These are phyloP conservation scores for Hippolais icterina DNA, from an alignment of 2,113 vertebrate species.

Conservation along the genomic window DNA sequence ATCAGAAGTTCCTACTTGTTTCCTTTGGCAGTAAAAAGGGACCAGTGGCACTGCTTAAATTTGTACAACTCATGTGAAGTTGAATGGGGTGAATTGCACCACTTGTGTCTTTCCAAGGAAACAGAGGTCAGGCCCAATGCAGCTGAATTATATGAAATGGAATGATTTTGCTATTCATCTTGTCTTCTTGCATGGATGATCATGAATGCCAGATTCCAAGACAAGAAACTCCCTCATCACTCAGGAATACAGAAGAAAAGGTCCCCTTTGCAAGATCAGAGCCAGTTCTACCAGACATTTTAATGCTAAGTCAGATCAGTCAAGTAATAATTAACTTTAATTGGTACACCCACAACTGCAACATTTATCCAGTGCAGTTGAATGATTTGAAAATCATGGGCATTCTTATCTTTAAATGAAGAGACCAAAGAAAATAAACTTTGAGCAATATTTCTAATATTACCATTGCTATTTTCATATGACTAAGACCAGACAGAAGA, in stretches of 20 bases:
- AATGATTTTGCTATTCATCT: not conserved
- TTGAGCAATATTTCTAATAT: constrained; percentile 29
- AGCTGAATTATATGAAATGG: not conserved
- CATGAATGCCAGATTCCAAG: not conserved
- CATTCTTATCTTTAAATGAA: constrained; percentile 51
- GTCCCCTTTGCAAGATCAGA: constrained; percentile 45
- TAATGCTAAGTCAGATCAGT: constrained; percentile 63
- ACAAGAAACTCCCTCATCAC: not conserved
- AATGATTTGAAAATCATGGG: constrained; percentile 53
- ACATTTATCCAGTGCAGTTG: constrained; percentile 26
- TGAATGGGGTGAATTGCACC: rapidly evolving
- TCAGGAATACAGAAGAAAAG: constrained; percentile 28
- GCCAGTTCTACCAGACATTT: constrained; percentile 60
- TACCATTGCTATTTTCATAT: not conserved
- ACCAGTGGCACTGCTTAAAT: not conserved
- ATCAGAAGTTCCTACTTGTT: not conserved
- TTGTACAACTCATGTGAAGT: not conserved
- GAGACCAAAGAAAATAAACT: constrained; percentile 38
- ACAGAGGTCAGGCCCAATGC: not conserved
- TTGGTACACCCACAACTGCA: constrained; percentile 50
- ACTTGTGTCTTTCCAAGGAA: not conserved
- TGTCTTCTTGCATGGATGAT: not conserved
- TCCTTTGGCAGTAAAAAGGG: not conserved
- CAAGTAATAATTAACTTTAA: constrained; percentile 65
- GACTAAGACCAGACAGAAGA: constrained; percentile 4